Conservation (phyloP, 92 coral and sea anemone genomes). For the Diadumene lineata region DNA sequence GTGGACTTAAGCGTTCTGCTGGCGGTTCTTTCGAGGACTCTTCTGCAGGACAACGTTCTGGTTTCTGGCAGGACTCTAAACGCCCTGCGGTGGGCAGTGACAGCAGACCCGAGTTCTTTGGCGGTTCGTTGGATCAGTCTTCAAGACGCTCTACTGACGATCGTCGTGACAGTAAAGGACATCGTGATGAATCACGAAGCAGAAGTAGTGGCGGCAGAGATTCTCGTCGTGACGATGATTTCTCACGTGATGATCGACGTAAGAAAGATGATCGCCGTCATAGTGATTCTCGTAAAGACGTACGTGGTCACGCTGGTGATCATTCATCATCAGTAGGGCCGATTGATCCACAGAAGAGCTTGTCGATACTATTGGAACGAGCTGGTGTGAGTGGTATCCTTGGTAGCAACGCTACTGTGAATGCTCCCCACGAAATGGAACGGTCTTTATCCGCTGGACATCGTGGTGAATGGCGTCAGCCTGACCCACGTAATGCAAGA, state of each 20-base stretch:
- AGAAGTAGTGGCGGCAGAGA: conserved; percentile 47
- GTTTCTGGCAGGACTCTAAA: conserved; percentile 96
- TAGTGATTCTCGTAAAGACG: conserved; percentile 72
- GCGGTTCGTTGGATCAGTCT: conserved; percentile 60
- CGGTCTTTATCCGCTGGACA: conserved; percentile 29
- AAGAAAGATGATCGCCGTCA: conserved; percentile 59
- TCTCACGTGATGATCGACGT: conserved; percentile 63
- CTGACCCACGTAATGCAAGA: conserved; percentile 87
- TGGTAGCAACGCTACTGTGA: conserved; percentile 63
- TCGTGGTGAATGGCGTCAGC: conserved; percentile 82
- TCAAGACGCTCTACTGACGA: conserved; percentile 58
- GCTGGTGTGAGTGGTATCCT: conserved; percentile 98
- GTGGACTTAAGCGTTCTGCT: conserved; percentile 78
- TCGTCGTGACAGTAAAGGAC: conserved; percentile 85
- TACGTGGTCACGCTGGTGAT: conserved; percentile 60
- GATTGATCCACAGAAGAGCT: conserved; percentile 93
- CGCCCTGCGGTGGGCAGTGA: conserved; percentile 77
- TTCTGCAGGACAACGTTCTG: conserved; percentile 70
- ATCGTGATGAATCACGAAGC: conserved; percentile 71
- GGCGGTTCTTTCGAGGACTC: conserved; percentile 67
- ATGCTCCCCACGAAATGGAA: conserved; percentile 48
- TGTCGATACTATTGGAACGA: conserved; percentile 88
- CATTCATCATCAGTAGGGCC: conserved; percentile 66
- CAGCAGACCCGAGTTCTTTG: conserved; percentile 76
- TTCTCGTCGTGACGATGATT: conserved; percentile 57